phyloP scores from a whole-genome alignment of 92 coral and sea anemone genomes.

The Phenganax marumi region DNA sequence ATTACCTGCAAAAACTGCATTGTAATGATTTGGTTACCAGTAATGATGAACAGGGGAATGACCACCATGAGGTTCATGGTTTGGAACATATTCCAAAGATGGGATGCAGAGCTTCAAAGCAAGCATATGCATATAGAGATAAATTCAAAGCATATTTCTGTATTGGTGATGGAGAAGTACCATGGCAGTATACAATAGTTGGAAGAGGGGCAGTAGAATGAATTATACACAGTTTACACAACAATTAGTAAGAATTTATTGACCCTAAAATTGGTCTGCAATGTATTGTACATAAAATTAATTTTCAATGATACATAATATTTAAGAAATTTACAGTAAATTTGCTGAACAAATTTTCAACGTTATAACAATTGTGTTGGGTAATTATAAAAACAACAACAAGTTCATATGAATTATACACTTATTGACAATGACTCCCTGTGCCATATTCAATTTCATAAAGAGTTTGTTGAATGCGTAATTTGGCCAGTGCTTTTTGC shows the following conservation, averaged over 20 bases:
- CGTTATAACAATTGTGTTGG: neutral
- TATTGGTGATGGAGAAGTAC: conserved; percentile 11
- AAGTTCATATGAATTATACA: neutral
- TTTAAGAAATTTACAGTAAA: neutral
- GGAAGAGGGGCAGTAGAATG: neutral
- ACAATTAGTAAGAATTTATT: neutral
- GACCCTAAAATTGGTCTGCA: neutral
- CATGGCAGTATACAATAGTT: conserved; percentile 22
- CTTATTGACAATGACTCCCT: neutral
- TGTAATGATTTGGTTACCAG: too few relatives aligned
- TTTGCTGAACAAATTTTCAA: neutral
- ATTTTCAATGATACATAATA: neutral
- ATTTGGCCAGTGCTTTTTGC: neutral
- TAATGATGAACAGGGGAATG: too few relatives aligned
- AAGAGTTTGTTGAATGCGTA: neutral
- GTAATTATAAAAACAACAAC: neutral
- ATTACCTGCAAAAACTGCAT: too few relatives aligned
- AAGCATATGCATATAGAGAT: conserved; percentile 18
- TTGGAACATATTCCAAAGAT: conserved; percentile 4
- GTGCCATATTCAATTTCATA: conserved; percentile 6
- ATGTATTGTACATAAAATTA: neutral
- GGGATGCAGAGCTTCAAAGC: conserved; percentile 11
- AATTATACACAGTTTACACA: neutral
- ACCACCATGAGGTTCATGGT: neutral
- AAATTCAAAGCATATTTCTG: conserved; percentile 21